Conservation (phyloP, 2,888 invertebrate genomes). For the Erynnis tages region DNA sequence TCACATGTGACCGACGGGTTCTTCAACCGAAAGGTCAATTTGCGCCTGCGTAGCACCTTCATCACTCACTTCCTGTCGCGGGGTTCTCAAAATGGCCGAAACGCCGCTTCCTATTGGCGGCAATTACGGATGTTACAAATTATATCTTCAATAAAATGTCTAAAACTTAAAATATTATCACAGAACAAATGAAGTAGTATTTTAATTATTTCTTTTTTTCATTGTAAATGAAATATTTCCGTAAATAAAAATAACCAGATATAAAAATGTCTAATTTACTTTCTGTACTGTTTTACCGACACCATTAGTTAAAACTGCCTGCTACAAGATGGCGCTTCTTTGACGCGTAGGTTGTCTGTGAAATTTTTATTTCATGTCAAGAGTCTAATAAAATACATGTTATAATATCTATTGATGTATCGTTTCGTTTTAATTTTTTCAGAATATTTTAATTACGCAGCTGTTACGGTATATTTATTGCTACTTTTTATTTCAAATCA, state of each 20-base stretch:
- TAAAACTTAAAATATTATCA: background rate
- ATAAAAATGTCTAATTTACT: background rate
- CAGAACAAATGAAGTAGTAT: background rate
- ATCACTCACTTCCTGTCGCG: constrained; percentile 79
- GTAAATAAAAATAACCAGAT: background rate
- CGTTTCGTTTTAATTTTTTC: background rate
- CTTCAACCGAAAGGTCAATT: constrained; percentile 90
- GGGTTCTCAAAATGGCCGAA: constrained; percentile 75
- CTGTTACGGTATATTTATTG: too few relatives aligned
- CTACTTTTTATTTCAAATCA: too few relatives aligned
- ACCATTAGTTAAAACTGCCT: background rate
- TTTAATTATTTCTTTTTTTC: background rate
- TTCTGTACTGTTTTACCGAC: constrained; percentile 39
- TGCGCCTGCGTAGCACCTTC: constrained; percentile 86
- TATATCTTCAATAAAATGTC: background rate
- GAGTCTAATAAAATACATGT: too few relatives aligned
- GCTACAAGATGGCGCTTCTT: constrained; percentile 36
- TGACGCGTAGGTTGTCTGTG: constrained; percentile 28
- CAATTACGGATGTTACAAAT: constrained; percentile 46
- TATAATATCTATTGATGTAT: too few relatives aligned
- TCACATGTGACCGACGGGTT: constrained; percentile 96
- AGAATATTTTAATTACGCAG: too few relatives aligned
- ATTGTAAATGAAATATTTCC: background rate
- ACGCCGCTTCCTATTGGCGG: constrained; percentile 60
- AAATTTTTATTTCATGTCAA: too few relatives aligned